Percentiles rank a stretch among this genome's conserved stretches.
phyloP scores from a whole-genome alignment of 2,113 vertebrate species.

The Gobio gobio region DNA sequence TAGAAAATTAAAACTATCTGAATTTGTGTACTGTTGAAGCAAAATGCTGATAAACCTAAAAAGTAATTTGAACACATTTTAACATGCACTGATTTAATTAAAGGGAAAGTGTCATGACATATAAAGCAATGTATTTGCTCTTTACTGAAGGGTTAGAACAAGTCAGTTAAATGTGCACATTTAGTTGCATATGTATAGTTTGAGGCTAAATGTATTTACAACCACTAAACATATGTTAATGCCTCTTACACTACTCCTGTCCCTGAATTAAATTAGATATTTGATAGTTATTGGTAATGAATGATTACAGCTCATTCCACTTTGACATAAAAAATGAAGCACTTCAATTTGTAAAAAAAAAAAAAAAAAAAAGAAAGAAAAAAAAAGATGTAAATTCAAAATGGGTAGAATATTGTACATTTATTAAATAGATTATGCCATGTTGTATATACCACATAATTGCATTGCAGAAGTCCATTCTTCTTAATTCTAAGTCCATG shows the following conservation, averaged over 20 bases:
- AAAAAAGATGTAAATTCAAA: slow-evolving; percentile 74
- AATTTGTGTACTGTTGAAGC: slow-evolving; percentile 63
- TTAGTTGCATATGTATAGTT: slow-evolving; percentile 68
- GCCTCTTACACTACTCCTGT: slow-evolving; percentile 54
- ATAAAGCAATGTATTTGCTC: slow-evolving; percentile 62
- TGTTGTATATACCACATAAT: slow-evolving; percentile 74
- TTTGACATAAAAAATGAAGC: slow-evolving; percentile 69
- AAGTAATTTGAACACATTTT: slow-evolving; percentile 72
- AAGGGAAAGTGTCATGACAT: slow-evolving; percentile 80
- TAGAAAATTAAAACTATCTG: slow-evolving; percentile 57
- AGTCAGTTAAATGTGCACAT: slow-evolving; percentile 67
- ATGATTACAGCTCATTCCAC: slow-evolving; percentile 60
- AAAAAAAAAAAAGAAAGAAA: slow-evolving; percentile 72
- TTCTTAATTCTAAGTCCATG: slow-evolving; percentile 57
- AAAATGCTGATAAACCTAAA: slow-evolving; percentile 60
- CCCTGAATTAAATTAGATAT: slow-evolving; percentile 65
- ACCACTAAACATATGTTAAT: slow-evolving; percentile 75
- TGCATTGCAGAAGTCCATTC: slow-evolving; percentile 66
- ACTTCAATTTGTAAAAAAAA: slow-evolving; percentile 76
- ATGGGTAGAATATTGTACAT: slow-evolving; percentile 70
- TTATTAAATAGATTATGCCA: slow-evolving; percentile 76
- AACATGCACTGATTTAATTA: slow-evolving; percentile 93
- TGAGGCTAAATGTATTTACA: slow-evolving; percentile 73
- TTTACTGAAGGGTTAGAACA: slow-evolving; percentile 59
- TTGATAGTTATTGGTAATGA: slow-evolving; percentile 60